Evolutionary conservation across 2,797 vertebrate genomes (phyloP).

Genomic region (Esox lucius): DNA sequence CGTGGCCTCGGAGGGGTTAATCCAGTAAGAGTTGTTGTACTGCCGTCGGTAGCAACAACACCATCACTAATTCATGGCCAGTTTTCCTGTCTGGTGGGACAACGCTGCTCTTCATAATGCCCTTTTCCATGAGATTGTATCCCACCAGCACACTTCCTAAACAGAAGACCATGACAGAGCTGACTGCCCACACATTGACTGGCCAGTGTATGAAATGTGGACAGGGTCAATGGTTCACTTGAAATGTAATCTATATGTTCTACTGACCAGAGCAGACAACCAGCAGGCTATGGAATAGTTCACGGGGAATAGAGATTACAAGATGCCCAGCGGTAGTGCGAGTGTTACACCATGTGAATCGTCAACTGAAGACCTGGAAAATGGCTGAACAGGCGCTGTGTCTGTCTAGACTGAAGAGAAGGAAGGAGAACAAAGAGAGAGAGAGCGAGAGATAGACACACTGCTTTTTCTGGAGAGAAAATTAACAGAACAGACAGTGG

Average conservation of each 20-base stretch:
- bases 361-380: slow-evolving; percentile 62
- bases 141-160: slow-evolving; percentile 29
- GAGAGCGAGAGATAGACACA: no score
- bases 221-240: slow-evolving; percentile 14
- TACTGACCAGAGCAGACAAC: background rate
- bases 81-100: slow-evolving; percentile 52
- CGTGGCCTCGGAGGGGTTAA: slow-evolving; percentile 45
- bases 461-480: no score
- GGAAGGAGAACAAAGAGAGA: background rate
- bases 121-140: slow-evolving; percentile 56
- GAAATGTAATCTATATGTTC: slow-evolving; percentile 34
- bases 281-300: background rate
- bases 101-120: slow-evolving; percentile 64
- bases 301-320: slow-evolving; percentile 24
- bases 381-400: slow-evolving; percentile 31
- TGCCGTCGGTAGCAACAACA: slow-evolving; percentile 54
- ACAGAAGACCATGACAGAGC: slow-evolving; percentile 34
- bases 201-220: slow-evolving; percentile 21
- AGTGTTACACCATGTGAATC: slow-evolving; percentile 54
- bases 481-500: background rate
- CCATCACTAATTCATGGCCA: slow-evolving; percentile 73
- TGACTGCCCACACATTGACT: slow-evolving; percentile 37
- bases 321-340: slow-evolving; percentile 49
- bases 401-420: background rate
- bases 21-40: slow-evolving; percentile 28